These are phyloP conservation scores for Anagyrus pseudococci DNA, from an alignment of 2,888 invertebrate species.

Conservation along the genomic window DNA sequence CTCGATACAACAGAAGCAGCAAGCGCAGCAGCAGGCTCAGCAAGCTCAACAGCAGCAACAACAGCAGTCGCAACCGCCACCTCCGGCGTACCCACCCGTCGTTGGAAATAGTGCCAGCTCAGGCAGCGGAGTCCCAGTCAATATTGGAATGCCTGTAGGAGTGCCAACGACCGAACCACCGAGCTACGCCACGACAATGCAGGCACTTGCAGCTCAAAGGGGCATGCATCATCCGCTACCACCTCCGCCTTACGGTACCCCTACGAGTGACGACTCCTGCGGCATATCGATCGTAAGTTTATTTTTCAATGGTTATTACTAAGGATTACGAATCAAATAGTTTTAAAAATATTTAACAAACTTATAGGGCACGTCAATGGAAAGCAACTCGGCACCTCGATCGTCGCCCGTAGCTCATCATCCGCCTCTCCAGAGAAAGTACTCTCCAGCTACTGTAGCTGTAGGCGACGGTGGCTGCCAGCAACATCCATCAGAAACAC, in stretches of 20 bases:
- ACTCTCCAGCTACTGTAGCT: constrained; percentile 64
- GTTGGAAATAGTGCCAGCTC: constrained; percentile 63
- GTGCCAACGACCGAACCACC: constrained; percentile 88
- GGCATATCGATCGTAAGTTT: constrained; percentile 55
- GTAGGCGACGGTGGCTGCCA: constrained; percentile 42
- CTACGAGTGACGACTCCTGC: constrained; percentile 57
- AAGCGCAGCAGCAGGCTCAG: constrained; percentile 70
- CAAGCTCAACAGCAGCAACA: constrained; percentile 70
- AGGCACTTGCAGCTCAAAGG: constrained; percentile 74
- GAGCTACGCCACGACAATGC: constrained; percentile 90
- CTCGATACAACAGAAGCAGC: constrained; percentile 78
- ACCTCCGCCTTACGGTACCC: constrained; percentile 72
- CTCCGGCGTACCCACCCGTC: constrained; percentile 66
- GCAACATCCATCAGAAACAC: constrained; percentile 63
- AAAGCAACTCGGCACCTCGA: constrained; percentile 62
- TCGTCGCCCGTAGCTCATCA: constrained; percentile 65
- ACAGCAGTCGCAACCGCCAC: constrained; percentile 63
- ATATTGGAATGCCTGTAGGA: constrained; percentile 56
- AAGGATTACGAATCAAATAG: neutral
- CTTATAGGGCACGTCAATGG: constrained; percentile 48
- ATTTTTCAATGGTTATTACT: neutral
- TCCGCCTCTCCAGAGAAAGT: constrained; percentile 75
- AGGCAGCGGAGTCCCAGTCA: constrained; percentile 45
- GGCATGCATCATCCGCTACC: constrained; percentile 70
- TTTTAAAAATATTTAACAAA: neutral